Percentiles rank a stretch among this genome's conserved stretches.
These are phyloP conservation scores for Cephus pygmeus DNA, from an alignment of 2,888 invertebrate species.

Conservation along the genomic window DNA sequence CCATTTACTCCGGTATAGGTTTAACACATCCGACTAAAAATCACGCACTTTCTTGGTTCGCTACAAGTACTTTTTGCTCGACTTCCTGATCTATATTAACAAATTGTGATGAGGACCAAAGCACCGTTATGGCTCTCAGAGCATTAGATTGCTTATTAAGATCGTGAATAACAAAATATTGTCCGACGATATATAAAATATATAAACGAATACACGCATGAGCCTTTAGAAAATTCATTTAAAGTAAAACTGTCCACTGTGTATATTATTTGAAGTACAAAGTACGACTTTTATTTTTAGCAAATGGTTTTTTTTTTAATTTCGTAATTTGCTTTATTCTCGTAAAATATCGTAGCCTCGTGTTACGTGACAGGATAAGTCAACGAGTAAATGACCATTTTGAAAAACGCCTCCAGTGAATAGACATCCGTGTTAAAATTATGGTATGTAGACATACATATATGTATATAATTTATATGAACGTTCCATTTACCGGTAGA, in stretches of 20 bases:
- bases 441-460: too few relatives aligned
- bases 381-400: too few relatives aligned
- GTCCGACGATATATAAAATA: not conserved
- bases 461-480: too few relatives aligned
- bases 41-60: not conserved
- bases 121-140: not conserved
- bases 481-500: too few relatives aligned
- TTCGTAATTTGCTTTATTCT: not conserved
- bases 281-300: not conserved
- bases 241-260: not conserved
- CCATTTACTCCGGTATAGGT: not conserved
- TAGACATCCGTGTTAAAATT: too few relatives aligned
- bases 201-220: not conserved
- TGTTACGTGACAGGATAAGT: not conserved
- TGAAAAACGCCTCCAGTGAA: too few relatives aligned
- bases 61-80: not conserved
- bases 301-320: not conserved
- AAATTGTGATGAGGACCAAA: not conserved
- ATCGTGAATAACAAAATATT: not conserved
- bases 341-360: not conserved
- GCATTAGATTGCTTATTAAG: not conserved
- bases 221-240: not conserved
- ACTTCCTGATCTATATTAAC: not conserved
- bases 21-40: not conserved
- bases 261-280: not conserved